A percentile compares a stretch with the other conserved stretches of the same genome.
Conservation (phyloP, 92 coral and sea anemone genomes). For the Scolanthus callimorphus region DNA sequence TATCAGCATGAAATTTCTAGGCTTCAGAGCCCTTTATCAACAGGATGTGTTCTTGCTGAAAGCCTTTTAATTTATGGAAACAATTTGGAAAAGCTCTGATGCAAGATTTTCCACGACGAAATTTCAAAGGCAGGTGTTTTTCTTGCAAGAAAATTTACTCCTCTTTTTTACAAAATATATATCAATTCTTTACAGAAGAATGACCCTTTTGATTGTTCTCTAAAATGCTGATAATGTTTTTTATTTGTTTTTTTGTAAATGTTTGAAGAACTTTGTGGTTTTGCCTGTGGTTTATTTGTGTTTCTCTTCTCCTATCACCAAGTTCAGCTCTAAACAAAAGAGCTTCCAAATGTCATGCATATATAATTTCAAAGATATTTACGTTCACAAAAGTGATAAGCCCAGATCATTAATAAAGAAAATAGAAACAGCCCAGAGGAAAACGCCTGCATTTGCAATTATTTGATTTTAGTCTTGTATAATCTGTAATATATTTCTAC, state of each 20-base stretch:
- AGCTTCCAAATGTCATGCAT: conserved; percentile 2
- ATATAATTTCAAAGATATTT: not conserved
- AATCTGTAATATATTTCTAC: too few species aligned
- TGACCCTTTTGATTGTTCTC: too few species aligned
- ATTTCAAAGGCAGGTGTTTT: not conserved
- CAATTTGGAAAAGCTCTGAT: not conserved
- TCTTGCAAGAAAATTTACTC: conserved; percentile 1
- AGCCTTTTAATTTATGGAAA: not conserved
- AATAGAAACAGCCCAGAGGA: too few species aligned
- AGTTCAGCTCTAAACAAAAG: not conserved
- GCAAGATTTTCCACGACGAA: not conserved
- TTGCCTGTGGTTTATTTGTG: not conserved
- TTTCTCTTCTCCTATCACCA: not conserved
- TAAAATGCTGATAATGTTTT: too few species aligned
- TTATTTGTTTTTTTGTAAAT: too few species aligned
- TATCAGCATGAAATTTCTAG: not conserved
- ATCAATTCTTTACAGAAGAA: too few species aligned
- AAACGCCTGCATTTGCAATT: too few species aligned
- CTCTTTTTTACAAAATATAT: not conserved
- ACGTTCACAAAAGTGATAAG: not conserved
- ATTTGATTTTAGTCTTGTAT: too few species aligned
- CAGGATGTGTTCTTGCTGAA: not conserved
- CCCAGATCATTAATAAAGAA: too few species aligned
- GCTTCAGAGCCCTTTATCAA: not conserved
- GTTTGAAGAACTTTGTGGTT: not conserved